Base-by-base conservation (phyloP, 2,888 invertebrate genomes). In the Conistra vaccinii region DNA sequence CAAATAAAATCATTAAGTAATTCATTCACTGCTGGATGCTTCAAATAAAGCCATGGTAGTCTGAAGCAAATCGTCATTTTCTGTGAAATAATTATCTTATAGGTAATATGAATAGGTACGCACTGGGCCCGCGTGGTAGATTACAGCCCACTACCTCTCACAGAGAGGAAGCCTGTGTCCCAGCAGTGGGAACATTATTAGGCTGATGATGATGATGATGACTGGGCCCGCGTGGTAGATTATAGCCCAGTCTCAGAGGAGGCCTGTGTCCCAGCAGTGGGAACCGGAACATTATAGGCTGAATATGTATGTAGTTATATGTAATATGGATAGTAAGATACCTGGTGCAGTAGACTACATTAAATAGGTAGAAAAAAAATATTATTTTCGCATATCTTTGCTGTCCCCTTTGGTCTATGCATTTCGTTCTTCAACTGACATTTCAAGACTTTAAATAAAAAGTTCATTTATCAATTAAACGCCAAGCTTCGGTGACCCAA, bases 381-480 rank as follows among this genome's bases (percentile, higher is more conserved):
- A 0, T 0, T 5, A n/a, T 32, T 29, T 76, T 20, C 48, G 17
- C 3, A 14, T 20, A 23, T n/a, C 9, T 26, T 45, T 35, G 23
- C n/a, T 10, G 6, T n/a, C 1, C 6, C 12, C 32, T 72, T 48
- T 6, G 23, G 20, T 32, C 39, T 29, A 74, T 14, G 39, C 58
- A 42, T 35, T 57, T 23, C 7, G 51, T 51, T 51, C 14, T 45
- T 26, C 4, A 76, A 29, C 29, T 29, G 80, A 53, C 53, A 10
- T 72, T 53, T 29, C 35, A 35, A 51, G 0, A 58, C 9, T 45
- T 12, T 10, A 61, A 3, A 80, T 20, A 72, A 65, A 48, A 73
- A 32, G 12, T n/a, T n/a, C 20, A 29, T 17, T 65, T 32, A 81
- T 81, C 42, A 63, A 67, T 78, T 67, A 63, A 78, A 51, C 10